Percentiles rank a stretch among this genome's conserved stretches.
Evolutionary conservation across 1,140 invertebrate genomes (phyloP).

Genomic region (Tyrophagus putrescentiae): DNA sequence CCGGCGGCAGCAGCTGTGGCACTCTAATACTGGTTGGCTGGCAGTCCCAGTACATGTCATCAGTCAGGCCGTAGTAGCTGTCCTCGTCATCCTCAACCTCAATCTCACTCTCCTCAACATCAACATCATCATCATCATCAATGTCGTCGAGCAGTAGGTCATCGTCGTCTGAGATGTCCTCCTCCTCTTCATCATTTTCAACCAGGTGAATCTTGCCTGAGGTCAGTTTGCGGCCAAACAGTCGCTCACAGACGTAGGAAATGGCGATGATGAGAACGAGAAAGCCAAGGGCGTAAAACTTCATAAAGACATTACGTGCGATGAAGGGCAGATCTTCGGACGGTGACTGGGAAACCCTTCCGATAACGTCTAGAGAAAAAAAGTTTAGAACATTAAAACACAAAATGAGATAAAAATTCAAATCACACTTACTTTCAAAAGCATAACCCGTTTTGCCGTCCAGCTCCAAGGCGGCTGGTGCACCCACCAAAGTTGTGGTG

Average conservation of each 20-base stretch:
- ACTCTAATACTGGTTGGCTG: not conserved
- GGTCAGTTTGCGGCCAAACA: not conserved
- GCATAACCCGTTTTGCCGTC: not conserved
- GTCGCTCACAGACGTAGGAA: not conserved
- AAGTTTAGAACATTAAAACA: no score
- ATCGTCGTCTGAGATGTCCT: not conserved
- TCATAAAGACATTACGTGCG: not conserved
- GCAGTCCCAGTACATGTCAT: not conserved
- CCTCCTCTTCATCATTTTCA: no score
- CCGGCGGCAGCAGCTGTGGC: not conserved
- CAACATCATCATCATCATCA: conserved; percentile 2
- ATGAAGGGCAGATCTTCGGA: not conserved
- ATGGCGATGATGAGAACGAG: not conserved
- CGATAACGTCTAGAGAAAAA: no score
- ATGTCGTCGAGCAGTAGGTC: not conserved
- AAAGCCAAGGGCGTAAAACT: not conserved
- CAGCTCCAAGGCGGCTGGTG: not conserved
- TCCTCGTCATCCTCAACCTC: no score
- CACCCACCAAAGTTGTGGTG: no score
- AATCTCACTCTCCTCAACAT: not conserved
- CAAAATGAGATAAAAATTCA: not conserved
- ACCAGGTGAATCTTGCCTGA: no score
- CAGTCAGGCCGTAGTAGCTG: not conserved
- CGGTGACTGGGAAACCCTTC: not conserved
- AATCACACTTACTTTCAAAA: not conserved